Base-by-base conservation (phyloP, 1,140 invertebrate species). In the Drosophila biarmipes region DNA sequence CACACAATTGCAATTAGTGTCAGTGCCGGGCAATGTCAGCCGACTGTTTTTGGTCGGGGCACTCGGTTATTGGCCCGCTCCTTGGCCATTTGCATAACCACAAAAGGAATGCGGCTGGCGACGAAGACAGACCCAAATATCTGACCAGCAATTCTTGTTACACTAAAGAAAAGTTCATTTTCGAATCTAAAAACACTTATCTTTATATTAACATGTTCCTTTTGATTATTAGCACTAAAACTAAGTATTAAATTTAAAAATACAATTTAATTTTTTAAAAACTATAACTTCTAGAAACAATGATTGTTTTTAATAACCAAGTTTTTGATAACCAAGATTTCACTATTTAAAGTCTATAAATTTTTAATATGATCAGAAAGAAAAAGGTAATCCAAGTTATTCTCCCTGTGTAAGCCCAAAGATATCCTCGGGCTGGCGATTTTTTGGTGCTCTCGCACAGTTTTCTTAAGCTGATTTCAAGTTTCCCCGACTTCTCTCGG, bases 1-100 rank as follows among this genome's bases (percentile, higher is more conserved):
- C 82, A 87, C 74, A 87, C 82, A 87, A 87, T 87, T 87, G 82
- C 82, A 87, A 89, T 87, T 87, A 87, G 82, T 87, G 82, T 87
- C 84, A 89, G 74, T 82, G 81, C 58, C 72, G 64, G 78, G 56
- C 53, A 59, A 49, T 67, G 63, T 67, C 66, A 58, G 59, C 46
- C 78, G 63, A 68, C 61, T 55, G 71, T 51, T 51, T 67, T 64
- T 19, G 29, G 45, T 21, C 45, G 27, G 19, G 58, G 34, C 40
- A 40, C 8, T 56, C 54, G 43, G 73, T 57, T 59, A 64, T 57
- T 80, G 58, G 51, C 53, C 75, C 56, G 59, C 72, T 79, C 38
- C 48, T 49, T 58, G 67, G 46, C 46, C 74, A 86, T 84, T 85
- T 85, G 81, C 84, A 87, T 87, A 81, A 73, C 72, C 79, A 73